Evolutionary conservation across 1,140 invertebrate species (phyloP), one percentile per base, ranked within the genome.

Genomic region (Augochlora pura): DNA sequence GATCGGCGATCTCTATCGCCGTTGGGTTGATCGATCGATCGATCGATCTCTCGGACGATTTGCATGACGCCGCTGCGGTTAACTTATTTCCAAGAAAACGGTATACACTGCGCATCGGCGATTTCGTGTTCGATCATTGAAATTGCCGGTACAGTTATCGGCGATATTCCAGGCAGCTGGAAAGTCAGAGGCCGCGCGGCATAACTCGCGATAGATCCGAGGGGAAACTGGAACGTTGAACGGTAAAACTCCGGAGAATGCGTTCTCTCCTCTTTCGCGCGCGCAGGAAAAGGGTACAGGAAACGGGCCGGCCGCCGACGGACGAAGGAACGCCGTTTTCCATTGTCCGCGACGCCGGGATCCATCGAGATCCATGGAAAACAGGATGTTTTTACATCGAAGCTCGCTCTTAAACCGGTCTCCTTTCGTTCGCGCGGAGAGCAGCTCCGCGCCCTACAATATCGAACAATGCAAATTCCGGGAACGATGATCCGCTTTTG

Each of bases 101-200:
- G 77, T 76, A 70, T 59, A 59, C 49, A 49, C 49, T 2, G 68
- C 38, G 42, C 14, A 49, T 57, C 77, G 46, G 68, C 63, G 67
- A 80, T 80, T 70, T 49, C 12, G 23, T 2, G 32, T 18, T 21
- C 63, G 38, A 57, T 69, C 16, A 10, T 81, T 59, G 62, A 73
- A 49, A 80, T 81, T 59, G 77, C 65, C 27, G 54, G 72, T 73
- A 77, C 80, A 82, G 82, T 88, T 88, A 81, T 74, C 73, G 54
- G 14, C 59, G 21, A 77, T 80, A 68, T 71, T 57, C 57, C 21
- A 68, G 64, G 27, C 59, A 25, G 82, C 57, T 32, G 64, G 54
- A 76, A 38, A 65, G 59, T 63, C 32, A 62, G 27, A 23, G 8
- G 27, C 67, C 66, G 57, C 66, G 57, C 63, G 65, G 76, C 73